These are phyloP conservation scores for Apogon hyalosoma DNA, from an alignment of 2,797 vertebrate genomes.

Conservation along the genomic window DNA sequence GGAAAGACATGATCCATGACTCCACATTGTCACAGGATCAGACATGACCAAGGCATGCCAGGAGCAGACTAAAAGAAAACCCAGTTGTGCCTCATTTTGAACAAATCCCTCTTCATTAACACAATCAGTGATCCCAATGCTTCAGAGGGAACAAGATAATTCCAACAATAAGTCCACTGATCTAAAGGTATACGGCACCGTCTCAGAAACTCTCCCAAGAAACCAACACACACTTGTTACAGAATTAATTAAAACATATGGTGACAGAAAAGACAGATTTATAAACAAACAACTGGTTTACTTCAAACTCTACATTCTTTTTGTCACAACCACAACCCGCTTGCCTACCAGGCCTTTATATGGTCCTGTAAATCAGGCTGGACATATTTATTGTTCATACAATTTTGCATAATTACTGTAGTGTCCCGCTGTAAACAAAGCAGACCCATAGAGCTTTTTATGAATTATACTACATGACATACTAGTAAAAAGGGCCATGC, in stretches of 20 bases:
- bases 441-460: constrained; percentile 52
- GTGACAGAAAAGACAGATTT: background rate
- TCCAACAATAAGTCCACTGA: constrained; percentile 60
- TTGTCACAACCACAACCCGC: constrained; percentile 24
- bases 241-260: background rate
- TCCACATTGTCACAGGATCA: constrained; percentile 12
- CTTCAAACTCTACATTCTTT: constrained; percentile 28
- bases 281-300: constrained; percentile 16
- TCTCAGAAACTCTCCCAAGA: background rate
- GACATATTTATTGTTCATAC: constrained; percentile 67
- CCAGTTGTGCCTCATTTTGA: constrained; percentile 41
- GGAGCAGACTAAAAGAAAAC: constrained; percentile 25
- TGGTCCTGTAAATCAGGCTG: constrained; percentile 53
- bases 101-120: constrained; percentile 59
- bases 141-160: constrained; percentile 46
- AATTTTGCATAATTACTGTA: constrained; percentile 65
- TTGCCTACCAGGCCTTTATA: constrained; percentile 33
- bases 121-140: constrained; percentile 56
- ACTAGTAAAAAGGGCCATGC: constrained; percentile 27
- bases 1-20: background rate
- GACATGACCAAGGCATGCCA: constrained; percentile 16
- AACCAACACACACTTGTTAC: background rate
- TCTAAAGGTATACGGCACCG: constrained; percentile 20
- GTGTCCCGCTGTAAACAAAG: constrained; percentile 67
- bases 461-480: constrained; percentile 60